Base-by-base conservation (phyloP, 2,888 invertebrate genomes). In the Drosophila borealis region DNA sequence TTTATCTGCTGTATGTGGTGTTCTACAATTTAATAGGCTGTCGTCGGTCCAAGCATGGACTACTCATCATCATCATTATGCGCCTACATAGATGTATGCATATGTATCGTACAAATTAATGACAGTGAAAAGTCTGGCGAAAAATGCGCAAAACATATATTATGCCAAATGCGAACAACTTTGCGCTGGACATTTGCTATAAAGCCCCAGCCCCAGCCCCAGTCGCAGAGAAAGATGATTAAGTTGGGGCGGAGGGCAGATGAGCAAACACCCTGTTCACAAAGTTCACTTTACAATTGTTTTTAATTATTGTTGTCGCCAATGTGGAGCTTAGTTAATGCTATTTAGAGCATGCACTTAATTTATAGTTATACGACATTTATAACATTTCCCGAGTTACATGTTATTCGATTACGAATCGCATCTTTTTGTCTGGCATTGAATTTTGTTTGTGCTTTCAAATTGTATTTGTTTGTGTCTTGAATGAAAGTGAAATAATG, bases 401-500 rank as follows among this genome's bases (percentile, higher is more conserved):
- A 17, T 10, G 33, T 55, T 67, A 53, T 53, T 63, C 65, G 49
- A 54, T 70, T 19, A 48, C 39, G 14, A 54, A 33, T 37, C 33
- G 29, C 45, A 42, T 50, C 33, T 48, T 56, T 42, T 19, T 36
- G 44, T 14, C 39, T 56, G 54, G 39, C 48, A 19, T 62, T 63
- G 9, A 48, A 44, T 63, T 51, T 41, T 46, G 13, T 61, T 59
- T 49, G 41, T 59, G 39, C 25, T 10, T 46, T 19, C 17, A 19
- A 29, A 29, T 33, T 61, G 36, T 37, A 11, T 62, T 37, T 55
- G 44, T 42, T 55, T 37, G n/a, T 55, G 56, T 56, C 64, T 54
- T 67, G 44, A 78, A 80, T 81, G 84, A 81, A 83, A 81, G 81
- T 81, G 70, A 70, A 83, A 76, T 70, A 80, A 72, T 70, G 50